Base-by-base conservation (phyloP, 2,797 vertebrate species). In the Semaprochilodus insignis region DNA sequence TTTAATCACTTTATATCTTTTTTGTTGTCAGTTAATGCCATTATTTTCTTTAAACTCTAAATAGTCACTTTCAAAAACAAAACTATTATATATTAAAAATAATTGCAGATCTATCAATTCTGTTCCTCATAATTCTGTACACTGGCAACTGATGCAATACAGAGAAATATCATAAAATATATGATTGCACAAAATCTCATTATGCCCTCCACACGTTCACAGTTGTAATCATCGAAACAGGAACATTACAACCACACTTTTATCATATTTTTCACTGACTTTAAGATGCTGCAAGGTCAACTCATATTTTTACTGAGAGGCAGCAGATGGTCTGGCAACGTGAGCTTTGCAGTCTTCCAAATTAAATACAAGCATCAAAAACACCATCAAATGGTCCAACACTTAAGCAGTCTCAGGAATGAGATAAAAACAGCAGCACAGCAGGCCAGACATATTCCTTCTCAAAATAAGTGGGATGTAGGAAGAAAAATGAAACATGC, bases 321-420 rank as follows among this genome's bases (percentile, higher is more conserved):
- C 31, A 67, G 34, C 66, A 69, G 66, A 69, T 69, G 34, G 65
- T n/a, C 34, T 67, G 65, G 66, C 36, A 44, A 69, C 21, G 65
- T 65, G 65, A 40, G 34, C 7, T 69, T 44, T 44, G 17, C 21
- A n/a, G 66, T n/a, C 34, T 69, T 13, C 66, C 34, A 44, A 23
- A 69, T n/a, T 40, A 69, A 44, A n/a, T 7, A 69, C 60, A 63
- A 62, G 25, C 60, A 63, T 63, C 25, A 62, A 62, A 62, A 25
- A n/a, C 23, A 65, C 13, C 62, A 34, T 65, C 62, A 40, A 69
- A 69, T 36, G n/a, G 10, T n/a, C 7, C 17, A n/a, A 7, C 65
- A 21, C 1, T 7, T 21, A 34, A 11, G 21, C 34, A 27, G 60
- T 6, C 14, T 69, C 34, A 69, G 66, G 19, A 34, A 17, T 14